These are phyloP conservation scores for Syrista parreyssii DNA, from an alignment of 2,888 invertebrate genomes.

Conservation along the genomic window DNA sequence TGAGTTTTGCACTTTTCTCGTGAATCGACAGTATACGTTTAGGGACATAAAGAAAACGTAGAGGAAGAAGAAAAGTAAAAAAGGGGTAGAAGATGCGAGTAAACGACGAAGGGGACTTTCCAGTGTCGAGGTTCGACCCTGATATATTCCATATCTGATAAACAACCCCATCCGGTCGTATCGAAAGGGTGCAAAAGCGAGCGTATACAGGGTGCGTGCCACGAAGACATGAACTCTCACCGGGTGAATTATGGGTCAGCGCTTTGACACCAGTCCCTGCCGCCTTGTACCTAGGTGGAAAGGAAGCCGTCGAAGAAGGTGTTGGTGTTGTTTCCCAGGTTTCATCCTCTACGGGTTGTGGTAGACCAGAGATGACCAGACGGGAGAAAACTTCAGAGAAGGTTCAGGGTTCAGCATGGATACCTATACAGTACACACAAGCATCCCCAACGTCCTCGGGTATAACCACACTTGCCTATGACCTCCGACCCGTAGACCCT, in stretches of 20 bases:
- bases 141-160: slow-evolving; percentile 6
- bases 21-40: background rate
- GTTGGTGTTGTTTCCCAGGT: background rate
- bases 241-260: slow-evolving; percentile 52
- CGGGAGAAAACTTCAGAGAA: background rate
- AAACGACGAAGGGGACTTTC: background rate
- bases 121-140: background rate
- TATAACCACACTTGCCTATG: background rate
- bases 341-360: background rate
- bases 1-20: background rate
- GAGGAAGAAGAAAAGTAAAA: background rate
- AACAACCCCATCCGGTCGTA: slow-evolving; percentile 7
- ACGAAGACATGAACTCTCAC: slow-evolving; percentile 52
- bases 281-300: slow-evolving; percentile 21
- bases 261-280: slow-evolving; percentile 52
- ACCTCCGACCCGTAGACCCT: background rate
- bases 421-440: background rate
- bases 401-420: background rate
- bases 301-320: slow-evolving; percentile 6
- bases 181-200: slow-evolving; percentile 17
- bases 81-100: background rate
- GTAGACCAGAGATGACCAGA: background rate
- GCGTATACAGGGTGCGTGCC: slow-evolving; percentile 45
- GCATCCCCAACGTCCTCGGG: background rate
- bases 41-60: background rate